phyloP scores from a whole-genome alignment of 2,113 vertebrate genomes.

The Prunella himalayana region DNA sequence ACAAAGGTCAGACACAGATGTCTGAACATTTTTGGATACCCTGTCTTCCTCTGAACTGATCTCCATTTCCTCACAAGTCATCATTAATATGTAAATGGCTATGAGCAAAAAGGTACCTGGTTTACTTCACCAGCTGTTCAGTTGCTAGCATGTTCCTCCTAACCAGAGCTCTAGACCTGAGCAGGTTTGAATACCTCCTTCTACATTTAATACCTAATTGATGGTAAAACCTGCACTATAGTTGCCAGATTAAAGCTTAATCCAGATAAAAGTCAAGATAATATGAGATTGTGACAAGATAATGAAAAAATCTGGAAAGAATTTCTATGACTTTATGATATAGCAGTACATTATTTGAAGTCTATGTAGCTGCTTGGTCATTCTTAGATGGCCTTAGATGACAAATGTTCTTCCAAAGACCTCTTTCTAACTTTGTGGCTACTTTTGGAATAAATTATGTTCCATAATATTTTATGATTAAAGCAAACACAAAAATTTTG shows the following conservation, averaged over 20 bases:
- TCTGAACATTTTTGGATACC: fast-evolving
- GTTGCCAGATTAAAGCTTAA: not conserved
- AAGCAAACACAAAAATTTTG: not conserved
- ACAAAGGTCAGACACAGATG: too few relatives aligned
- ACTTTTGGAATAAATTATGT: not conserved
- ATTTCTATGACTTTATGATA: not conserved
- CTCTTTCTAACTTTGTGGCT: not conserved
- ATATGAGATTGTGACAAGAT: not conserved
- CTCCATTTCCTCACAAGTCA: not conserved
- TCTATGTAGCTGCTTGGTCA: not conserved
- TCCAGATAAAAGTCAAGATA: not conserved
- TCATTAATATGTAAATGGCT: not conserved
- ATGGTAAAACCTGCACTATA: not conserved
- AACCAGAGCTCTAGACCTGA: not conserved
- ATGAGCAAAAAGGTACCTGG: not conserved
- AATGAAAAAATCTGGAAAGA: not conserved
- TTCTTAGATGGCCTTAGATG: not conserved
- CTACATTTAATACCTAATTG: not conserved
- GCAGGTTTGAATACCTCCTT: not conserved
- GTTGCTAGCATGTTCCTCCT: not conserved
- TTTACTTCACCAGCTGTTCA: not conserved
- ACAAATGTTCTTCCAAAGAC: not conserved
- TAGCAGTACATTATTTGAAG: not conserved
- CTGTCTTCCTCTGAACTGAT: not conserved
- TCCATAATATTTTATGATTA: not conserved